Base-by-base conservation (phyloP, 1,140 invertebrate species). In the Drosophila funebris region DNA sequence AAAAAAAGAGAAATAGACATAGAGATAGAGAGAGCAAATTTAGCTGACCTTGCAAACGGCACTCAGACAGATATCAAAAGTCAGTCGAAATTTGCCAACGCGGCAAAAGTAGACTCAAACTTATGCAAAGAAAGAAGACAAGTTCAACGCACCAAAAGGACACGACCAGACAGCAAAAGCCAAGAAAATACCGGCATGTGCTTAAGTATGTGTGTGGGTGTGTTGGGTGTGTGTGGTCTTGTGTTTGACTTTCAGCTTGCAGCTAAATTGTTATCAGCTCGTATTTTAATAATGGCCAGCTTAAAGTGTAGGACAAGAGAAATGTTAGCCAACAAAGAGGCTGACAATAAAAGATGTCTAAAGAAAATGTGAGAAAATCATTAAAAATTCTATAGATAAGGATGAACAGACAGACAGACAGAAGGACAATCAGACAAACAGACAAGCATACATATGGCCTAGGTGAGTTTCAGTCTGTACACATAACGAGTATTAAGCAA, bases 241-340 rank as follows among this genome's bases (percentile, higher is more conserved):
- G 58, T 88, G 78, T 78, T 87, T 87, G 82, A 73, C 75, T 87
- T 87, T 82, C 44, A 61, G 78, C 75, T 87, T 87, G 78, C 78
- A 87, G 78, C 81, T 62, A 81, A 85, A 85, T 84, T 87, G 77
- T 85, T 87, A 88, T 87, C 83, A 75, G 83, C 63, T 67, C 61
- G 71, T 76, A 88, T 87, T 88, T 85, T 87, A 87, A 85, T 85
- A 85, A 87, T 85, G 81, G 82, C 77, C 81, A 71, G 81, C 81
- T 85, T 85, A 85, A 85, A 85, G 81, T 85, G 81, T 85, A 87
- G 64, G 81, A 85, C 78, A 81, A 82, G 81, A 85, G 87, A 87
- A 85, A 87, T 85, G 77, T 87, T 85, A 81, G 78, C 82, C 81
- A 81, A 87, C 81, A 85, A 85, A 81, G 69, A 76, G 61, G 46